phyloP scores from a whole-genome alignment of 2,113 vertebrate genomes.

The Haplochromis burtoni region DNA sequence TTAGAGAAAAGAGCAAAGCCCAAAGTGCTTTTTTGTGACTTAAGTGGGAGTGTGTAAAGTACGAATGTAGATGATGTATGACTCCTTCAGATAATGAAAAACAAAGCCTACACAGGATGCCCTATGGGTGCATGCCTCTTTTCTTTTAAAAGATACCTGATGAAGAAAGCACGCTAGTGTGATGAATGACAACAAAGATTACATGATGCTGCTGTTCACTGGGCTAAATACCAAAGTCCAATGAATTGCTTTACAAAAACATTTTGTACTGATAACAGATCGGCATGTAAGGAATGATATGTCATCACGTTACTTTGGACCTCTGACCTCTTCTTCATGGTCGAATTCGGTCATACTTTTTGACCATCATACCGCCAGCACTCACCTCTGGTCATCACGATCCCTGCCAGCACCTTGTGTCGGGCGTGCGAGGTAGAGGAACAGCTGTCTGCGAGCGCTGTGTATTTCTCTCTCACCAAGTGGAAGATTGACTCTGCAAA shows the following conservation, averaged over 20 bases:
- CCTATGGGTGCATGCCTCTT: background rate
- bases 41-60: background rate
- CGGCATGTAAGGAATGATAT: rapidly evolving
- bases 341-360: background rate
- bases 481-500: slow-evolving; percentile 48
- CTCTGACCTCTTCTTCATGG: rapidly evolving
- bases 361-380: rapidly evolving
- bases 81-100: background rate
- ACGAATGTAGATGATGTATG: rapidly evolving
- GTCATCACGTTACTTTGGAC: background rate
- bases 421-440: background rate
- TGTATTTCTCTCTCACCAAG: slow-evolving; percentile 45
- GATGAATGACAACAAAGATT: background rate
- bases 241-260: background rate
- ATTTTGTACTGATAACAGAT: background rate
- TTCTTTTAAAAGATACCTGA: background rate
- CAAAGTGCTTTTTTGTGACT: background rate
- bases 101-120: background rate
- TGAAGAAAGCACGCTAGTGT: rapidly evolving
- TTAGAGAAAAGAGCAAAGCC: background rate
- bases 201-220: background rate
- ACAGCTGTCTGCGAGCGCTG: background rate
- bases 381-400: slow-evolving; percentile 60
- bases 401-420: slow-evolving; percentile 47
- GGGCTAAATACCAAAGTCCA: background rate